Percentiles rank a stretch among this genome's conserved stretches.
Conservation (phyloP, 2,888 invertebrate species). For the Nycteola revayana region DNA sequence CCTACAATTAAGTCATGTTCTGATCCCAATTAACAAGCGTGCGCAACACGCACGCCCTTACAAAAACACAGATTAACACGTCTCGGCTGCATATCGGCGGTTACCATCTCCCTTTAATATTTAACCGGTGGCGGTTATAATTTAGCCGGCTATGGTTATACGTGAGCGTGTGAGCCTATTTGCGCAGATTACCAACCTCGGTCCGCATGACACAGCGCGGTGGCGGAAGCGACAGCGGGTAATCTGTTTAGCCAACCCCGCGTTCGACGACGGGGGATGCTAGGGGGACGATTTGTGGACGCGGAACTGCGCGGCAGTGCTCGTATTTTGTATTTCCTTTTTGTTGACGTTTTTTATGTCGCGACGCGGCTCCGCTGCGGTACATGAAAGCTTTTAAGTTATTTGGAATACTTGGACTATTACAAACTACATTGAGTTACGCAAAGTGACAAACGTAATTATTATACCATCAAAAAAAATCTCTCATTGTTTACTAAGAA, state of each 20-base stretch:
- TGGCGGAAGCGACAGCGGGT: slow-evolving; percentile 42
- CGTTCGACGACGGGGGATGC: slow-evolving; percentile 23
- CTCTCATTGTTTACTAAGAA: slow-evolving; percentile 37
- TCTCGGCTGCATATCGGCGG: slow-evolving; percentile 32
- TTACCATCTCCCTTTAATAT: slow-evolving; percentile 41
- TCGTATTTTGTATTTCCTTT: slow-evolving; percentile 4
- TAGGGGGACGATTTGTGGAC: slow-evolving; percentile 24
- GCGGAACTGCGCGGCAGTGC: slow-evolving; percentile 13
- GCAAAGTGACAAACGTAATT: too few species aligned
- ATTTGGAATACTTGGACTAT: too few species aligned
- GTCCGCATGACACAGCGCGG: slow-evolving; percentile 17
- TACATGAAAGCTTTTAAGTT: too few species aligned
- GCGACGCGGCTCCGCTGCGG: too few species aligned
- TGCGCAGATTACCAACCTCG: slow-evolving; percentile 62
- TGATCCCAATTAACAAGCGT: slow-evolving; percentile 23
- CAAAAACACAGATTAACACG: slow-evolving; percentile 44
- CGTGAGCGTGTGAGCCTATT: slow-evolving; percentile 63
- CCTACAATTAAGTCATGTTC: slow-evolving; percentile 17
- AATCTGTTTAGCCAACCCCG: slow-evolving; percentile 50
- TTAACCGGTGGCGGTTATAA: slow-evolving; percentile 44
- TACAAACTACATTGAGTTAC: too few species aligned
- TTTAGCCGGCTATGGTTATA: slow-evolving; percentile 38
- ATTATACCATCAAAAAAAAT: too few species aligned
- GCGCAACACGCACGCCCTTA: slow-evolving; percentile 23
- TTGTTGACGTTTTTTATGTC: not conserved